Evolutionary conservation across 2,888 invertebrate genomes (phyloP).

Genomic region (Euproctis similis): DNA sequence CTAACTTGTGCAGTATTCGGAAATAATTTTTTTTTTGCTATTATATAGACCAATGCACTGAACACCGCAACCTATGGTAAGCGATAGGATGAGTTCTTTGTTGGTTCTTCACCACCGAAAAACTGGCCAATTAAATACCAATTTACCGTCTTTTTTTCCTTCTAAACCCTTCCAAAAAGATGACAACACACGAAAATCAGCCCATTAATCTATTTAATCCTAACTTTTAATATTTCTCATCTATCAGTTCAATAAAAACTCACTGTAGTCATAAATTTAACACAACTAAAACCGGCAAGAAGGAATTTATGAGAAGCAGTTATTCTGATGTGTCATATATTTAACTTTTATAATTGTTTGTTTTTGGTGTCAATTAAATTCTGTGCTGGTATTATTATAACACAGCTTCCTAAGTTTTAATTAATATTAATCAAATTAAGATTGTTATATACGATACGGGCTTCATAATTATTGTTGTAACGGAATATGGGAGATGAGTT

Average conservation of each 20-base stretch:
- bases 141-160: no score
- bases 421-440: slow-evolving; percentile 22
- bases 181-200: no score
- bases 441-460: slow-evolving; percentile 18
- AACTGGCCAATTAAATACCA: no score
- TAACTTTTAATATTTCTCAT: slow-evolving; percentile 33
- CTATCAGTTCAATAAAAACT: slow-evolving; percentile 54
- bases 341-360: slow-evolving; percentile 23
- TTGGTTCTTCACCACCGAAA: no score
- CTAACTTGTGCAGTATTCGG: no score
- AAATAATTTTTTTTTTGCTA: no score
- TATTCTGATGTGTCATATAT: slow-evolving; percentile 27
- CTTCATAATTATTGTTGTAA: neutral
- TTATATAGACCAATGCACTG: no score
- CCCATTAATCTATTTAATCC: no score
- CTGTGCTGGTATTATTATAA: slow-evolving; percentile 14
- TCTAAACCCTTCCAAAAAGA: no score
- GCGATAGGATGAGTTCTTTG: no score
- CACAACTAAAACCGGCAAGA: slow-evolving; percentile 42
- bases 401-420: slow-evolving; percentile 19
- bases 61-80: no score
- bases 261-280: slow-evolving; percentile 58
- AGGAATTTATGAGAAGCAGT: slow-evolving; percentile 20
- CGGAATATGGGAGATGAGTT: neutral
- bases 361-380: slow-evolving; percentile 21